A percentile compares a stretch with the other conserved stretches of the same genome.
These are phyloP conservation scores for Acanthisitta chloris DNA, from an alignment of 2,113 vertebrate genomes.

Conservation along the genomic window DNA sequence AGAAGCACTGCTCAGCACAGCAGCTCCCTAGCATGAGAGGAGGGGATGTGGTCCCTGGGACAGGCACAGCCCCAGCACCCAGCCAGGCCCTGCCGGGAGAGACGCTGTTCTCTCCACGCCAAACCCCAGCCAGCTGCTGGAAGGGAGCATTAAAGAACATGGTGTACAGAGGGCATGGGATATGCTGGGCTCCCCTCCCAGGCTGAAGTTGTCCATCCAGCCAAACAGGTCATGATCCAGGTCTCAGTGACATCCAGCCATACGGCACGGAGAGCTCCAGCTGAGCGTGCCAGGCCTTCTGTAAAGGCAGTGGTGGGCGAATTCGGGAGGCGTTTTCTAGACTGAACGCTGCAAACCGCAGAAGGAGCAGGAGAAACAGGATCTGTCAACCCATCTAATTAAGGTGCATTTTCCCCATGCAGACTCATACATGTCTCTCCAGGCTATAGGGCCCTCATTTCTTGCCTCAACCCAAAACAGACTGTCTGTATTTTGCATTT, in stretches of 20 bases:
- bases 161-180: neutral
- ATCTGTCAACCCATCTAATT: conserved; percentile 8
- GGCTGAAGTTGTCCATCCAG: neutral
- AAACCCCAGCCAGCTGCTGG: neutral
- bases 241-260: neutral
- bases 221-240: neutral
- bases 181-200: neutral
- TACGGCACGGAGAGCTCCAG: rapidly evolving
- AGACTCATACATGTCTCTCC: neutral
- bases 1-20: neutral
- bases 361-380: conserved; percentile 48
- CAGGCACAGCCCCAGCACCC: neutral
- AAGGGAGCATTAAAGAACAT: neutral
- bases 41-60: rapidly evolving
- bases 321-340: neutral
- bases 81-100: rapidly evolving
- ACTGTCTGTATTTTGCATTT: neutral
- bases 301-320: neutral
- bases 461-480: neutral
- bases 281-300: neutral
- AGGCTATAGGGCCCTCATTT: neutral
- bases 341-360: neutral
- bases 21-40: rapidly evolving
- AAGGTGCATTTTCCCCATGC: neutral
- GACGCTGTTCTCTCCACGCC: rapidly evolving